Evolutionary conservation across 2,113 vertebrate genomes (phyloP), one percentile per base, ranked within the genome.

Genomic region (Salvelinus fontinalis): DNA sequence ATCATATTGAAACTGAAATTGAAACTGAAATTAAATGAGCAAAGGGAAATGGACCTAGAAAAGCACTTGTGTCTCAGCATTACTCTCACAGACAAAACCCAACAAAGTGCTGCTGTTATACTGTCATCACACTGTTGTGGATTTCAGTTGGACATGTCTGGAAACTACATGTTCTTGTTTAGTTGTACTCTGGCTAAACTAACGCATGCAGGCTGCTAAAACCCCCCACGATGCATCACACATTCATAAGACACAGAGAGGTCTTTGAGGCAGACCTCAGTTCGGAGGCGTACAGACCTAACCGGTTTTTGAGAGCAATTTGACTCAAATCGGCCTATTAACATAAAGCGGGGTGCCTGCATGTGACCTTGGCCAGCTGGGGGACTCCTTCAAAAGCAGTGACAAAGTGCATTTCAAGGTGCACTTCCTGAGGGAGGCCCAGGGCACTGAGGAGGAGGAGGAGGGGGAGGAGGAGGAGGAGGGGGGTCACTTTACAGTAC

Each of bases 241-340:
- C 86, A 89, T 86, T 70, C 75, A 80, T 85, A 22, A 70, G 80
- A 91, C 84, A 92, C 88, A 88, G 85, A 88, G 85, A 29, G 57
- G 73, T 62, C 86, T 85, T 88, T 90, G 85, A 85, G 54, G 83
- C 76, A 76, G 70, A 77, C 78, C 65, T 78, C 80, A 64, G 78
- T 51, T 6, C 70, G 18, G 83, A 81, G 85, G 71, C 73, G 72
- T 71, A 69, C 59, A 67, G 70, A 71, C 51, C 29, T 7, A 70
- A 75, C 77, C 91, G 88, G 88, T 87, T 90, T 90, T 90, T 88
- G 79, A 81, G 3, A 85, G 89, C 84, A 85, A 89, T 92, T 91
- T 89, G 31, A 77, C 83, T 84, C 54, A 81, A 83, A 89, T 87
- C 78, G 75, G 76, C 83, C 79, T 90, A 78, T 87, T 88, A 85